Base-by-base conservation (phyloP, 2,888 invertebrate species). In the Tenthredo scrophulariae region DNA sequence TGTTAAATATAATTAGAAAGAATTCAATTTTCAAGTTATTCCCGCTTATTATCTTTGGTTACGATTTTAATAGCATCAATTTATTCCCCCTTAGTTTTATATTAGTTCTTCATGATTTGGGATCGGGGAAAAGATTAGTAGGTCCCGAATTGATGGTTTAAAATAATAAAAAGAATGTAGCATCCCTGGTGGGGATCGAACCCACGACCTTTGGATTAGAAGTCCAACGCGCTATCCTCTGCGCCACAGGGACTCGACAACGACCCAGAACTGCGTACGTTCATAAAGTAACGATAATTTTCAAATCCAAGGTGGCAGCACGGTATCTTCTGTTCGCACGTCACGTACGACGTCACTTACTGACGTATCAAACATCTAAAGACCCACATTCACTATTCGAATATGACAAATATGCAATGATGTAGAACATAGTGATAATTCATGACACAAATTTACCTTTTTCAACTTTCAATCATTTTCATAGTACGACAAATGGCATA, bases 141-240 rank as follows among this genome's bases (percentile, higher is more conserved):
- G 26, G 18, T 62, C 62, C 62, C 13, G 40, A 22, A 33, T 26
- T 33, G 72, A 46, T 22, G 67, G 13, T 33, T 50, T 65, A 65
- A 40, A 65, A 82, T 22, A 65, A 67, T 65, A 82, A 82, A 74
- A 74, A 18, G 9, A 40, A 50, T n/a, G 15, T 33, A 3, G 2
- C 92, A 92, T 92, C 92, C 92, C 92, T 92, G 92, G 92, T 92
- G 92, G 92, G 92, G 92, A 92, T 92, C 92, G 92, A 92, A 92
- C 92, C 92, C 92, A 92, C 92, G 92, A 92, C 92, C 92, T 92
- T 92, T 92, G 92, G 92, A 92, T 92, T 92, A 92, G 92, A 92
- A 92, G 92, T 92, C 92, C 92, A 92, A 92, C 92, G 92, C 92
- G 92, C 92, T 92, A 92, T 92, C 92, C 92, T 92, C 92, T 92